These are phyloP conservation scores for Drosophila anomalata DNA, from an alignment of 2,888 invertebrate genomes.

Conservation along the genomic window DNA sequence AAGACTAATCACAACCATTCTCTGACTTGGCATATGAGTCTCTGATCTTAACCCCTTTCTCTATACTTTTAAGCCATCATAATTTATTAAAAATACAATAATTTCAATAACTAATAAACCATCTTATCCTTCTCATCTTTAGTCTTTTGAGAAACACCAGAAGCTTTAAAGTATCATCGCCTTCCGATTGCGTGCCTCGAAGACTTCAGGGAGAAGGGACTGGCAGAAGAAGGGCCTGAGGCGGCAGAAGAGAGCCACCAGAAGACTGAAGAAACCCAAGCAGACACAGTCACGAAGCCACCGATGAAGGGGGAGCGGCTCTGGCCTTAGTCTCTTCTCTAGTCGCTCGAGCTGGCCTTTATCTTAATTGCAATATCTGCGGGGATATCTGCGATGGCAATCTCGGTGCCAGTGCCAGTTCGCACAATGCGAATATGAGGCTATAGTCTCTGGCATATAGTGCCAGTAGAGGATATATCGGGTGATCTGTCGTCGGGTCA, in stretches of 20 bases:
- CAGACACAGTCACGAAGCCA: constrained; percentile 25
- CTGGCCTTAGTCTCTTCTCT: constrained; percentile 7
- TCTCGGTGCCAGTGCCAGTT: constrained; percentile 24
- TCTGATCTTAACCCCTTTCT: too few species aligned
- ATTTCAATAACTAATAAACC: too few species aligned
- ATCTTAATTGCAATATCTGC: constrained; percentile 76
- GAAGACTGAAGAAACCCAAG: neutral
- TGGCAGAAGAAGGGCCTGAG: neutral
- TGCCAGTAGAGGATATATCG: neutral
- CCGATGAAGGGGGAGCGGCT: constrained; percentile 25
- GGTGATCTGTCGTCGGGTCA: constrained; percentile 17
- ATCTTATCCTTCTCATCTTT: neutral
- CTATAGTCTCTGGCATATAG: constrained; percentile 26
- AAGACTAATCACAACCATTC: too few species aligned
- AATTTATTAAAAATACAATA: too few species aligned
- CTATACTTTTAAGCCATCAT: too few species aligned
- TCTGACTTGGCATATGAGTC: too few species aligned
- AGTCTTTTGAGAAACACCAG: neutral
- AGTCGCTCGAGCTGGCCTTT: constrained; percentile 41
- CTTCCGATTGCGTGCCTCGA: constrained; percentile 14
- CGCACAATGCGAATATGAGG: constrained; percentile 67
- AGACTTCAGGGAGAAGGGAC: neutral
- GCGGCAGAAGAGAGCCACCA: neutral
- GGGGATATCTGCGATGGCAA: constrained; percentile 72
- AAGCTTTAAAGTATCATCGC: neutral